Percentiles rank a stretch among this genome's conserved stretches.
Conservation (phyloP, 2,113 vertebrate species). For the Macroglossus sobrinus region DNA sequence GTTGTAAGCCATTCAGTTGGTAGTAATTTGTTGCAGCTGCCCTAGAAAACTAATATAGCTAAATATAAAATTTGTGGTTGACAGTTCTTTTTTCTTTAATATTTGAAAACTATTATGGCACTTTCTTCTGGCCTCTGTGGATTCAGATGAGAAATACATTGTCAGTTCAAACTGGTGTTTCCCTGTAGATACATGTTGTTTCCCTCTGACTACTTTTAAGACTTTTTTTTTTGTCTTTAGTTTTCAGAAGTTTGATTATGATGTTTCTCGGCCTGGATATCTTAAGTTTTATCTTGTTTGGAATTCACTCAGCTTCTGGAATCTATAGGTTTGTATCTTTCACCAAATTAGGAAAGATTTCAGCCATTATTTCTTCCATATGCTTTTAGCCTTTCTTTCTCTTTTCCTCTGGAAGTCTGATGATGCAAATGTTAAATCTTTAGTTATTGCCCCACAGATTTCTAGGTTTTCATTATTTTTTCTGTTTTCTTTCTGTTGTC, state of each 20-base stretch:
- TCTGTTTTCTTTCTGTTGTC: background rate
- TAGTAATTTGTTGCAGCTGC: background rate
- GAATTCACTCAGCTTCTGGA: background rate
- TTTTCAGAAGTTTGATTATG: constrained; percentile 10
- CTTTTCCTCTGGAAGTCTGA: background rate
- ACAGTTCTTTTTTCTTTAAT: background rate
- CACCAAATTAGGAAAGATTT: background rate
- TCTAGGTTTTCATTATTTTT: background rate
- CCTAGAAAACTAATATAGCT: background rate
- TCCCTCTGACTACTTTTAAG: background rate
- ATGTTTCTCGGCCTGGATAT: background rate
- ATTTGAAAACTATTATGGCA: background rate
- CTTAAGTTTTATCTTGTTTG: background rate
- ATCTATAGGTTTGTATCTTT: background rate
- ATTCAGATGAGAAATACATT: background rate
- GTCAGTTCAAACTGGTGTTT: background rate
- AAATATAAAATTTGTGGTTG: background rate
- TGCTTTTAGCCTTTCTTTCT: background rate
- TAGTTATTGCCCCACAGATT: background rate
- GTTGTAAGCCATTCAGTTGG: background rate
- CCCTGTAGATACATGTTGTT: background rate
- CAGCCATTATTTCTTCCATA: background rate
- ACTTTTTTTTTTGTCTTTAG: background rate
- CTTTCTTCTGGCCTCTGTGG: background rate
- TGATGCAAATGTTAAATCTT: background rate